Evolutionary conservation across 1,140 invertebrate genomes (phyloP).

Genomic region (Cyclina sinensis): DNA sequence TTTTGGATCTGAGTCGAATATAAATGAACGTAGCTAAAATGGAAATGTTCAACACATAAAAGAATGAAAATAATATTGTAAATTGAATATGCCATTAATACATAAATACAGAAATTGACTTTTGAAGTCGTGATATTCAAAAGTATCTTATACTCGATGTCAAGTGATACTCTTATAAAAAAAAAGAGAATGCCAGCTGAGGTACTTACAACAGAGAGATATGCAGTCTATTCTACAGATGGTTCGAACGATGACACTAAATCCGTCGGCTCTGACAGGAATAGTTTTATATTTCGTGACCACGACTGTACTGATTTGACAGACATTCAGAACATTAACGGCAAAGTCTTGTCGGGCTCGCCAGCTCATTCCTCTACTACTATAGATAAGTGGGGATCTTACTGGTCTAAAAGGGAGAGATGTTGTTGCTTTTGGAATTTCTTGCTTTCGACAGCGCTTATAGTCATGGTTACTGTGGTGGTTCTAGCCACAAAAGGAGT

Average conservation of each 20-base stretch:
- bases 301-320: slow-evolving; percentile 19
- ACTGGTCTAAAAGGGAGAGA: slow-evolving; percentile 58
- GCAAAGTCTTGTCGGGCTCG: not conserved
- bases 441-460: slow-evolving; percentile 12
- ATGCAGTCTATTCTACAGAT: slow-evolving; percentile 34
- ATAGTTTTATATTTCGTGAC: slow-evolving; percentile 2
- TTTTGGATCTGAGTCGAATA: too few relatives aligned
- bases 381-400: slow-evolving; percentile 55
- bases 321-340: not conserved
- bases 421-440: slow-evolving; percentile 62
- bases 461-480: slow-evolving; percentile 36
- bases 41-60: too few relatives aligned
- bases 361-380: slow-evolving; percentile 13
- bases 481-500: slow-evolving; percentile 41
- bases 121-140: too few relatives aligned
- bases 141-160: too few relatives aligned
- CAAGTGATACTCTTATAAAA: too few relatives aligned
- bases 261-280: not conserved
- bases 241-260: slow-evolving; percentile 8
- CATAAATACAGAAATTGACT: too few relatives aligned
- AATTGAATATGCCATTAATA: too few relatives aligned
- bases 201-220: slow-evolving; percentile 3
- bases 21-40: too few relatives aligned
- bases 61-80: too few relatives aligned
- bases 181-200: slow-evolving; percentile 19